Conservation (phyloP, 2,113 vertebrate genomes). For the Lampris incognitus region DNA sequence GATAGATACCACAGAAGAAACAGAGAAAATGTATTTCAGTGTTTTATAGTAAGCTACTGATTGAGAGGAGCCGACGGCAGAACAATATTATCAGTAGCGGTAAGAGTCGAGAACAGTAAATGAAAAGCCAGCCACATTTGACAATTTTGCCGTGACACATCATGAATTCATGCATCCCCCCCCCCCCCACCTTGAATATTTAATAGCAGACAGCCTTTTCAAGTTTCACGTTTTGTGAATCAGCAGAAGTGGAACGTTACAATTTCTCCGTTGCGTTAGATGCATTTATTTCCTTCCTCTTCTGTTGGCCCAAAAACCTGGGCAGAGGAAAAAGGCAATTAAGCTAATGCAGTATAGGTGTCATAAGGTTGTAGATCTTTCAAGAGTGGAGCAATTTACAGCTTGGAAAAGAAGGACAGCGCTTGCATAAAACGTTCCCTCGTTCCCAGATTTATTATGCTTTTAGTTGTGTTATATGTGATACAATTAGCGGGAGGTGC, state of each 20-base stretch:
- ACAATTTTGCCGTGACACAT: constrained; percentile 38
- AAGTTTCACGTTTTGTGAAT: constrained; percentile 63
- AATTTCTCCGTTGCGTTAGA: constrained; percentile 33
- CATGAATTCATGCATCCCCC: constrained; percentile 43
- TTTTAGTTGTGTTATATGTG: constrained; percentile 97
- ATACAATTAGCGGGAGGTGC: constrained; percentile 95
- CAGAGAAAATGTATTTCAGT: no score
- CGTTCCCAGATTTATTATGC: constrained; percentile 95
- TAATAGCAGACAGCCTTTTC: constrained; percentile 31
- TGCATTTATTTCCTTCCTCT: constrained; percentile 14
- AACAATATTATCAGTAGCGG: background rate
- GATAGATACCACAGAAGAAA: no score
- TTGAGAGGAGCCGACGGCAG: no score
- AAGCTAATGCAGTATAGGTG: constrained; percentile 94
- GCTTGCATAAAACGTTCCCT: constrained; percentile 92
- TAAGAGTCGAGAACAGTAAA: constrained; percentile 40
- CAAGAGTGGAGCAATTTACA: constrained; percentile 95
- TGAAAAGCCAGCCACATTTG: constrained; percentile 39
- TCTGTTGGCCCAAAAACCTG: constrained; percentile 60
- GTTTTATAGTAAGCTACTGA: no score
- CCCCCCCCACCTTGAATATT: constrained; percentile 17
- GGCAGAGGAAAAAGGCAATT: constrained; percentile 88
- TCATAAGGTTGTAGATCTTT: constrained; percentile 98
- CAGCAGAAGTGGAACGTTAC: constrained; percentile 52
- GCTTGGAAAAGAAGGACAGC: constrained; percentile 89